A percentile compares a stretch with the other conserved stretches of the same genome.
Conservation (phyloP, 2,888 invertebrate genomes). For the Drosophila emarginata region DNA sequence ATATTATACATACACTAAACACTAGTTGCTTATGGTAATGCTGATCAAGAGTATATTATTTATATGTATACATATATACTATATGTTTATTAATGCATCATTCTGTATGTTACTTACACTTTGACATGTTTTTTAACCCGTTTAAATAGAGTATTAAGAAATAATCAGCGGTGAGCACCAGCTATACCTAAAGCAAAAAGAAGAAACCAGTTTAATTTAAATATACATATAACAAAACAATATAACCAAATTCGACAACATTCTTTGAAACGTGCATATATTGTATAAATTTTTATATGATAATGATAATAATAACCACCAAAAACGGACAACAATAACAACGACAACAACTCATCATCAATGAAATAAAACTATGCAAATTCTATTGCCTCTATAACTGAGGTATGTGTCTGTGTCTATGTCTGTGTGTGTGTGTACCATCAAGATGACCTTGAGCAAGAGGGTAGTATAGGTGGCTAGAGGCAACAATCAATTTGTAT, state of each 20-base stretch:
- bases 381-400: conserved; percentile 7
- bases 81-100: too few relatives aligned
- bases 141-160: neutral
- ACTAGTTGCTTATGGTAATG: too few relatives aligned
- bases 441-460: neutral
- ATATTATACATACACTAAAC: too few relatives aligned
- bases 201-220: conserved; percentile 61
- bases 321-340: conserved; percentile 34
- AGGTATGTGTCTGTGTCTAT: neutral
- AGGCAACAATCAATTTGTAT: conserved; percentile 3
- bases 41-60: too few relatives aligned
- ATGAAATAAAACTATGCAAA: conserved; percentile 44
- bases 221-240: conserved; percentile 42
- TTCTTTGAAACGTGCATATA: conserved; percentile 63
- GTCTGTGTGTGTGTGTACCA: neutral
- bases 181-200: conserved; percentile 33
- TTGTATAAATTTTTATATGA: conserved; percentile 59
- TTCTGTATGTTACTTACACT: too few relatives aligned
- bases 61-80: too few relatives aligned
- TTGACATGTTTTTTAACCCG: too few relatives aligned
- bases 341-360: conserved; percentile 31
- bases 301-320: conserved; percentile 50
- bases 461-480: neutral
- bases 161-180: conserved; percentile 22
- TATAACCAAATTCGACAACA: conserved; percentile 64